These are phyloP conservation scores for Abramis brama DNA, from an alignment of 2,113 vertebrate species.

Conservation along the genomic window DNA sequence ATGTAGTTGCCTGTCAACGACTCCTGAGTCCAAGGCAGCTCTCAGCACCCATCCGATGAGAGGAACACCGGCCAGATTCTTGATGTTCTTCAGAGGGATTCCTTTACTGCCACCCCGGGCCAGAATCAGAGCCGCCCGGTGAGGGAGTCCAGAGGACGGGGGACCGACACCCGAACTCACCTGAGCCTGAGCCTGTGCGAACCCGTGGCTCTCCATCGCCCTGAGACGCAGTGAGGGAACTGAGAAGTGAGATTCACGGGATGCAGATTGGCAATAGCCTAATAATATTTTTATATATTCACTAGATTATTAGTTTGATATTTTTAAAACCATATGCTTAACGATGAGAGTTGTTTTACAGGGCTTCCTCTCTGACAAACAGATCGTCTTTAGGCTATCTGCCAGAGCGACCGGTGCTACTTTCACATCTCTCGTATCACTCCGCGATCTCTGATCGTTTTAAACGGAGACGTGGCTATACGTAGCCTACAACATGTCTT, in stretches of 20 bases:
- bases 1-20: no score
- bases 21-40: no score
- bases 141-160: not conserved
- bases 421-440: no score
- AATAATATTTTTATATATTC: not conserved
- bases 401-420: no score
- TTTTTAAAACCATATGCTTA: not conserved
- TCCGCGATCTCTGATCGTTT: no score
- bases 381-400: not conserved
- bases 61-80: no score
- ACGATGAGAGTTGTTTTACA: not conserved
- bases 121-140: constrained; percentile 77
- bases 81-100: no score
- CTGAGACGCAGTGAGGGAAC: not conserved
- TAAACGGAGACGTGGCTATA: no score
- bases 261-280: not conserved
- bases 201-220: constrained; percentile 4
- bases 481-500: no score
- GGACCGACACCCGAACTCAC: not conserved
- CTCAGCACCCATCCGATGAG: no score
- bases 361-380: not conserved
- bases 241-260: no score
- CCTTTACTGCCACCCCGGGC: no score
- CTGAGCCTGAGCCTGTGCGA: not conserved
- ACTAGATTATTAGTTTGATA: not conserved